Conservation (phyloP, 2,797 vertebrate genomes). For the Acanthiza pusilla region DNA sequence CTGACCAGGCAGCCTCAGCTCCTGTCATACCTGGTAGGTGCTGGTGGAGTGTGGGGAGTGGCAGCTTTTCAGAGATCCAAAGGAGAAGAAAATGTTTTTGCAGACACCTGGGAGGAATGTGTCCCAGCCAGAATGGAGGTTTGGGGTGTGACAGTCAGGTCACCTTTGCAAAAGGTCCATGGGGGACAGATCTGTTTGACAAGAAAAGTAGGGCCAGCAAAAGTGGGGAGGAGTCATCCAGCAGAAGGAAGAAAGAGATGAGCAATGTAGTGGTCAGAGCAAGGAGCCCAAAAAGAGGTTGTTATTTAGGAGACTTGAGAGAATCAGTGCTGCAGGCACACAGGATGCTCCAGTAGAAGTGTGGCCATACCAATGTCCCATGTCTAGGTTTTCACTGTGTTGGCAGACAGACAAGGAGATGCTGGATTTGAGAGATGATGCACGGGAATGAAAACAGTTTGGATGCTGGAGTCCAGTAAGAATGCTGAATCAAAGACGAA, state of each 20-base stretch:
- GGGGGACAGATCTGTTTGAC: neutral
- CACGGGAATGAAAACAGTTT: neutral
- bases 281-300: neutral
- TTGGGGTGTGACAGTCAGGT: neutral
- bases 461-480: neutral
- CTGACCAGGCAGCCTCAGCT: neutral
- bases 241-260: neutral
- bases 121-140: neutral
- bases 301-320: neutral
- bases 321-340: neutral
- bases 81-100: neutral
- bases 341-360: neutral
- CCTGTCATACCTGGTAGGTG: neutral
- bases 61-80: neutral
- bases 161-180: neutral
- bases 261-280: neutral
- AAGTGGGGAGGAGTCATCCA: neutral
- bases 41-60: fast-evolving
- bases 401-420: neutral
- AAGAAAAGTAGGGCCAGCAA: neutral
- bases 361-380: neutral
- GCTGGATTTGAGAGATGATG: neutral
- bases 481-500: neutral
- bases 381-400: neutral
- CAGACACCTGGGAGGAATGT: neutral